phyloP scores from a whole-genome alignment of 2,113 vertebrate species.

The Emydocephalus ijimae region DNA sequence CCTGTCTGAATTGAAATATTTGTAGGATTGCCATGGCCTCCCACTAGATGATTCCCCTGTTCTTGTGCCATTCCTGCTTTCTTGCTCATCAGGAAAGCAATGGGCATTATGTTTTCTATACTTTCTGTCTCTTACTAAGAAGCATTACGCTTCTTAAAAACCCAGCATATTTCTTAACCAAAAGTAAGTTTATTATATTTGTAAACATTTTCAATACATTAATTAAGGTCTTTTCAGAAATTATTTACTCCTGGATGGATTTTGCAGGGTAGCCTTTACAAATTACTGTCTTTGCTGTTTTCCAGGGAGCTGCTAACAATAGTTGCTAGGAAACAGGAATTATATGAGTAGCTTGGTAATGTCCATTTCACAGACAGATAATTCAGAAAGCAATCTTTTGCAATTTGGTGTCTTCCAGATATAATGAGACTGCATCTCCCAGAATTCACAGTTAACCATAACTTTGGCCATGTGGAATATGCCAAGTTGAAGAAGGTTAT shows the following conservation, averaged over 20 bases:
- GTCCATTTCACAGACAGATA: not conserved
- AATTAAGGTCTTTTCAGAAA: rapidly evolving
- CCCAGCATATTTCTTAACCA: not conserved
- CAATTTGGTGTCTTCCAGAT: not conserved
- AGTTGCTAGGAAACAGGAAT: slow-evolving; percentile 23
- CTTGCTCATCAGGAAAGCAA: not conserved
- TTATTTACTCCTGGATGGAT: not conserved
- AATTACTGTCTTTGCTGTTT: not conserved
- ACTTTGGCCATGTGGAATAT: not conserved
- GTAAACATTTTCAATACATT: not conserved
- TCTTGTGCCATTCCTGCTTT: not conserved
- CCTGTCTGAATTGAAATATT: not conserved
- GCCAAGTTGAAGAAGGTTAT: not conserved
- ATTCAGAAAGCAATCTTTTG: not conserved
- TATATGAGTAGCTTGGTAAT: not conserved
- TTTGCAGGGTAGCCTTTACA: slow-evolving; percentile 7
- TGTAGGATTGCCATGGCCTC: not conserved
- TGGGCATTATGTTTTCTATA: not conserved
- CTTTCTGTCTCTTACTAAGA: not conserved
- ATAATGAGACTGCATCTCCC: not conserved
- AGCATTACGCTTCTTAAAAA: not conserved
- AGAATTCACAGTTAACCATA: not conserved
- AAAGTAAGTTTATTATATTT: slow-evolving; percentile 20
- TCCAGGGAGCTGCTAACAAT: not conserved
- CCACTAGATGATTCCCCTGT: not conserved